Evolutionary conservation across 1,140 invertebrate genomes (phyloP).

Genomic region (Acyrthosiphon pisum): DNA sequence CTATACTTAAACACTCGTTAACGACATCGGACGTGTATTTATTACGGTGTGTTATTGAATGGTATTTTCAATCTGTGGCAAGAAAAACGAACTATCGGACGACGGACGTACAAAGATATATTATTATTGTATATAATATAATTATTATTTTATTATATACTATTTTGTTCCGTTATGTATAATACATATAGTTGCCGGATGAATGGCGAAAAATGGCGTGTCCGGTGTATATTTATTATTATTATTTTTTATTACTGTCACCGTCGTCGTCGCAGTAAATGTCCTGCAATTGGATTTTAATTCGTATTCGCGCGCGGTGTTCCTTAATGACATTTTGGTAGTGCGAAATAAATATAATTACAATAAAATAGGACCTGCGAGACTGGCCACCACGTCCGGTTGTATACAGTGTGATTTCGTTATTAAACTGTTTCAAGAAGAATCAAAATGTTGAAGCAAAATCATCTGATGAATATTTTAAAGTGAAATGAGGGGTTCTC

Average conservation of each 20-base stretch:
- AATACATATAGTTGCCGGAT: neutral
- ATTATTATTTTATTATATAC: constrained; percentile 5
- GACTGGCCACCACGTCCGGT: neutral
- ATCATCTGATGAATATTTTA: too few relatives aligned
- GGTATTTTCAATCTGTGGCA: neutral
- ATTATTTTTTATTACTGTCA: neutral
- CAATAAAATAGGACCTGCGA: neutral
- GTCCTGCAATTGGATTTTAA: neutral
- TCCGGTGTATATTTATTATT: neutral
- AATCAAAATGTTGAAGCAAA: too few relatives aligned
- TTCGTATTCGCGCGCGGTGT: neutral
- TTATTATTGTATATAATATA: neutral
- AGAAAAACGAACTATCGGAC: neutral
- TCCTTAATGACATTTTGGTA: constrained; percentile 1
- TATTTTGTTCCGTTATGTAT: constrained; percentile 10
- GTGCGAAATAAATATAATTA: neutral
- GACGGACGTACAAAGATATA: neutral
- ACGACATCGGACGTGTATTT: neutral
- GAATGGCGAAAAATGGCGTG: neutral
- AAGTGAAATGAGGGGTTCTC: too few relatives aligned
- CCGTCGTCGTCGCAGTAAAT: neutral
- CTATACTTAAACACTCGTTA: neutral
- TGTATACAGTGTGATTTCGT: neutral
- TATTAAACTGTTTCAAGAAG: too few relatives aligned
- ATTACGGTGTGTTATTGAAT: neutral